These are phyloP conservation scores for Knipowitschia caucasica DNA, from an alignment of 2,797 vertebrate genomes.

Conservation along the genomic window DNA sequence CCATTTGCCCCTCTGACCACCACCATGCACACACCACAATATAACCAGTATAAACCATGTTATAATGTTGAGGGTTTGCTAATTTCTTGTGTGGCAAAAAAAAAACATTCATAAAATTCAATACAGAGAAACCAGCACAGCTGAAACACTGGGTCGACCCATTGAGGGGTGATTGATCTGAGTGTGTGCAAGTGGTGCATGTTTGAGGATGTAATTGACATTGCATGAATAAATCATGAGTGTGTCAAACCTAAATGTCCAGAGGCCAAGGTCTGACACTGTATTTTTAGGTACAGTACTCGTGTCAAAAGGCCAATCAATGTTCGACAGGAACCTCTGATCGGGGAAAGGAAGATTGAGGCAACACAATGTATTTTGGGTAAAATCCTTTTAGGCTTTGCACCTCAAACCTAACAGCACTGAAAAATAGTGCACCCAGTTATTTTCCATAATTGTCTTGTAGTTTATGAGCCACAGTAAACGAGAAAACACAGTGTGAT, in stretches of 20 bases:
- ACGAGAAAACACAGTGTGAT: constrained; percentile 48
- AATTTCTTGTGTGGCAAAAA: no score
- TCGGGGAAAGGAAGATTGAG: constrained; percentile 12
- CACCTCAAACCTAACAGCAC: constrained; percentile 61
- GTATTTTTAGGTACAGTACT: constrained; percentile 45
- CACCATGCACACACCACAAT: no score
- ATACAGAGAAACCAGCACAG: constrained; percentile 5
- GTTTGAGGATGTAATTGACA: constrained; percentile 24
- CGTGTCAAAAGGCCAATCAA: constrained; percentile 46
- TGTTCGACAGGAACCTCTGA: constrained; percentile 41
- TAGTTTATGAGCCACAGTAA: constrained; percentile 52
- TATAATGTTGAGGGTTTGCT: no score
- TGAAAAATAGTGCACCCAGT: constrained; percentile 60
- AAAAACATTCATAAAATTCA: background rate
- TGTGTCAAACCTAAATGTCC: constrained; percentile 39
- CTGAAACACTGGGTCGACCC: background rate
- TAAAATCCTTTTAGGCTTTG: constrained; percentile 53
- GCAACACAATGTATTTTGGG: constrained; percentile 33
- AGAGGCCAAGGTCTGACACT: constrained; percentile 36
- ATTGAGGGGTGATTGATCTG: constrained; percentile 18
- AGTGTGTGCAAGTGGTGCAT: constrained; percentile 30
- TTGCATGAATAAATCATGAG: constrained; percentile 61
- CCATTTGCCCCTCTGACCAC: no score
- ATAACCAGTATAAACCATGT: no score
- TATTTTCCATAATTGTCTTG: constrained; percentile 69